Evolutionary conservation across 2,113 vertebrate genomes (phyloP).

Genomic region (Epinephelus lanceolatus): DNA sequence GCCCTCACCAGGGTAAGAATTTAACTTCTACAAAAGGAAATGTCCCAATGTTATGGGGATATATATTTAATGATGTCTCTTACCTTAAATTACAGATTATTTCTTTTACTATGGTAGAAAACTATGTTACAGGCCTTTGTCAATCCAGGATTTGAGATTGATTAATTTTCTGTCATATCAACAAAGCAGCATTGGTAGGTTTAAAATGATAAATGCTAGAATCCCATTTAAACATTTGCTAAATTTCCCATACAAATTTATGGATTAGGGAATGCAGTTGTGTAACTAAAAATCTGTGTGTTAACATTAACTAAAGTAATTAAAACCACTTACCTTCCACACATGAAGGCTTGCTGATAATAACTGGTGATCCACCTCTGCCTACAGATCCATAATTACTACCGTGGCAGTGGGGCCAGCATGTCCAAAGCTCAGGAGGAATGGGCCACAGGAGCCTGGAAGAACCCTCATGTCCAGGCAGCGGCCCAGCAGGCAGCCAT

Average conservation of each 20-base stretch:
- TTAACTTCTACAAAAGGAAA: not conserved
- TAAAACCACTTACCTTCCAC: not conserved
- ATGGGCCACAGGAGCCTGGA: conserved; percentile 96
- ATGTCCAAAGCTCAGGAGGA: conserved; percentile 98
- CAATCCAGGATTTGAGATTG: not conserved
- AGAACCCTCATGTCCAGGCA: conserved; percentile 94
- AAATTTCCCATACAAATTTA: not conserved
- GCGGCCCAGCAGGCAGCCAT: conserved; percentile 92
- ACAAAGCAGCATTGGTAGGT: not conserved
- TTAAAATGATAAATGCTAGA: not conserved
- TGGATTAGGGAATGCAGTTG: not conserved
- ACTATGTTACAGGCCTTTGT: not conserved
- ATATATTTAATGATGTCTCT: not conserved
- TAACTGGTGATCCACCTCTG: not conserved
- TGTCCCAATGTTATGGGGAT: not conserved
- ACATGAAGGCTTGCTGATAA: not conserved
- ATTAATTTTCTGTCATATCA: not conserved
- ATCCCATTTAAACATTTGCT: not conserved
- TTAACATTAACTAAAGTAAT: not conserved
- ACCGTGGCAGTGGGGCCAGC: conserved; percentile 94
- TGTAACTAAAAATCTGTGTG: not conserved
- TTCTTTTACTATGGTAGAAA: not conserved
- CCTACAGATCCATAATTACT: conserved; percentile 94
- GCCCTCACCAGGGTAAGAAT: conserved; percentile 92
- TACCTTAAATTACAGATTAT: not conserved